A percentile compares a stretch with the other conserved stretches of the same genome.
These are phyloP conservation scores for Halisarca cf. caerulea DNA, from an alignment of 37 sponge, comb jelly and placozoan species.

Conservation along the genomic window DNA sequence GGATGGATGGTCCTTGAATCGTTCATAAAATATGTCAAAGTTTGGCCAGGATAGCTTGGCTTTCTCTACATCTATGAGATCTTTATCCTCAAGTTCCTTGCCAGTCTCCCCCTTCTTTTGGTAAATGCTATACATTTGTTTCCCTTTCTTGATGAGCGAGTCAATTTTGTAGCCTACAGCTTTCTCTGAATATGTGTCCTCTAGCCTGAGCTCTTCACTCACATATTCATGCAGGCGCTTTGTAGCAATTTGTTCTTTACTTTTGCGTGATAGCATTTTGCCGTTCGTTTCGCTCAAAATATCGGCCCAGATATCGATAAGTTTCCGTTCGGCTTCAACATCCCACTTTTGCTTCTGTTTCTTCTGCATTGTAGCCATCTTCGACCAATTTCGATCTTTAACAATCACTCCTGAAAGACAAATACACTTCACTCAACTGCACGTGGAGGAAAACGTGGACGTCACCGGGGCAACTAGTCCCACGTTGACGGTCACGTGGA, in stretches of 20 bases:
- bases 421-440: background rate
- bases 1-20: conserved; percentile 16
- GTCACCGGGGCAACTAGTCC: background rate
- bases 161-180: background rate
- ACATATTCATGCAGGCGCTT: background rate
- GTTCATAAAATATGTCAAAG: background rate
- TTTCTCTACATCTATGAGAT: background rate
- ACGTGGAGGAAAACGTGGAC: background rate
- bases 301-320: conserved; percentile 19
- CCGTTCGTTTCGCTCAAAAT: background rate
- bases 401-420: background rate
- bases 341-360: background rate
- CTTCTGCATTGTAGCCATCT: background rate
- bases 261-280: background rate
- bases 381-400: background rate
- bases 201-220: background rate
- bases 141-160: background rate
- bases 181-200: background rate
- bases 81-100: background rate
- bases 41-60: background rate
- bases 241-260: background rate
- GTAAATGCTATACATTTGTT: background rate
- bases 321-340: background rate
- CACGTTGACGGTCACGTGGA: background rate
- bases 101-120: conserved; percentile 6